phyloP scores from a whole-genome alignment of 2,797 vertebrate species.

The Threskiornis aethiopicus region DNA sequence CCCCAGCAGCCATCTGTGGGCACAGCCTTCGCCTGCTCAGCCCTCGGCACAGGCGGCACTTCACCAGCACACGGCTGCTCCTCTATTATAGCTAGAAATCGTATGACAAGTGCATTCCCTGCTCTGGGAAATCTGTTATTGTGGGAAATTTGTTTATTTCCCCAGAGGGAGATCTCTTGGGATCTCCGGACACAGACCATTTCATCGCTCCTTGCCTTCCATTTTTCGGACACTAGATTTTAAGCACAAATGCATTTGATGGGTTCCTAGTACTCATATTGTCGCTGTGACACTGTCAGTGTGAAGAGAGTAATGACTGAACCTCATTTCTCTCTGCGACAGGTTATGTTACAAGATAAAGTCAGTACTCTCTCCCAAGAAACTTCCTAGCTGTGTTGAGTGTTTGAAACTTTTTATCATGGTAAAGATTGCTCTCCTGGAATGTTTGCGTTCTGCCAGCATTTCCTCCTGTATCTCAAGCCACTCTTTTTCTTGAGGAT shows the following conservation, averaged over 20 bases:
- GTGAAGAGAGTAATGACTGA: neutral
- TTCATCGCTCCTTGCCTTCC: neutral
- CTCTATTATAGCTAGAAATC: neutral
- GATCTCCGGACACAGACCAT: neutral
- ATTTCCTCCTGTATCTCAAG: neutral
- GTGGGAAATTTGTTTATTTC: neutral
- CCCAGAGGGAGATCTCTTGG: neutral
- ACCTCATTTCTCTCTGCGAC: neutral
- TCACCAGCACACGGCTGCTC: neutral
- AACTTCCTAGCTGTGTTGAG: neutral
- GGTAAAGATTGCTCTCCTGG: neutral
- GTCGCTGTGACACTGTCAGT: rapidly evolving
- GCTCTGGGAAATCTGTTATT: neutral
- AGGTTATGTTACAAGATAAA: neutral
- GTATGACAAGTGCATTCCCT: rapidly evolving
- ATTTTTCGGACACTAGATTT: neutral
- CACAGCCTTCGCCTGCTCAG: neutral
- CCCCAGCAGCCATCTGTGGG: neutral
- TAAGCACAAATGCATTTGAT: neutral
- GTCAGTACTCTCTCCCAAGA: neutral
- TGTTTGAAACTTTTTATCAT: neutral
- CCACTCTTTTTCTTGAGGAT: neutral
- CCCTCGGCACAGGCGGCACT: neutral
- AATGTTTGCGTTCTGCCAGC: neutral
- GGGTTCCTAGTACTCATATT: neutral